Percentiles rank a stretch among this genome's conserved stretches.
Conservation (phyloP, 2,888 invertebrate species). For the Phragmatobia fuliginosa region DNA sequence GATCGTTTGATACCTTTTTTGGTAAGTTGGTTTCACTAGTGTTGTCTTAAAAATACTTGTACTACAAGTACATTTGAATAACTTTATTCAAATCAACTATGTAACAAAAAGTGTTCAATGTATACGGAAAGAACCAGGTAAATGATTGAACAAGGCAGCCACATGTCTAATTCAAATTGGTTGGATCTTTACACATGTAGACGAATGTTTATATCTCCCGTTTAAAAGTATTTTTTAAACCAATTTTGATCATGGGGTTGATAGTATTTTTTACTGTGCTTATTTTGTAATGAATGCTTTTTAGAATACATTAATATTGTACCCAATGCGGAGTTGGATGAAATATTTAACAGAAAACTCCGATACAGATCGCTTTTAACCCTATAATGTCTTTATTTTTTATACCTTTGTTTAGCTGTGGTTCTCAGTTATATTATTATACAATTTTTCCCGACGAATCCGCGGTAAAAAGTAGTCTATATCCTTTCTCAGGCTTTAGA, state of each 20-base stretch:
- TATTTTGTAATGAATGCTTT: neutral
- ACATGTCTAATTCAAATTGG: neutral
- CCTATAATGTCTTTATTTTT: too few species aligned
- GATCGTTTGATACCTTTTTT: slow-evolving; percentile 27
- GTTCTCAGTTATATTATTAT: too few species aligned
- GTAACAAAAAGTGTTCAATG: neutral
- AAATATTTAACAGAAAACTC: too few species aligned
- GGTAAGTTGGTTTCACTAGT: slow-evolving; percentile 14
- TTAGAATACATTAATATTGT: too few species aligned
- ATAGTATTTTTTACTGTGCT: neutral
- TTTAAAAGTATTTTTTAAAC: neutral
- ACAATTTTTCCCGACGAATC: too few species aligned
- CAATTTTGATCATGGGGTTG: neutral
- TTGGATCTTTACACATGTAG: neutral
- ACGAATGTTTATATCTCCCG: too few species aligned
- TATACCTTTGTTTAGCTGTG: too few species aligned
- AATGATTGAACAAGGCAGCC: neutral
- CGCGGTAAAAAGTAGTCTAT: too few species aligned
- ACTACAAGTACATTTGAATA: neutral
- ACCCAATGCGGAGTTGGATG: too few species aligned
- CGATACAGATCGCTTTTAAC: too few species aligned
- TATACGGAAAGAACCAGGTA: neutral
- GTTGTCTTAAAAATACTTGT: neutral
- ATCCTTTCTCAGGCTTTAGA: too few species aligned
- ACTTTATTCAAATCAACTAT: neutral